Conservation (phyloP, 2,888 invertebrate species). For the Meghimatium bilineatum region DNA sequence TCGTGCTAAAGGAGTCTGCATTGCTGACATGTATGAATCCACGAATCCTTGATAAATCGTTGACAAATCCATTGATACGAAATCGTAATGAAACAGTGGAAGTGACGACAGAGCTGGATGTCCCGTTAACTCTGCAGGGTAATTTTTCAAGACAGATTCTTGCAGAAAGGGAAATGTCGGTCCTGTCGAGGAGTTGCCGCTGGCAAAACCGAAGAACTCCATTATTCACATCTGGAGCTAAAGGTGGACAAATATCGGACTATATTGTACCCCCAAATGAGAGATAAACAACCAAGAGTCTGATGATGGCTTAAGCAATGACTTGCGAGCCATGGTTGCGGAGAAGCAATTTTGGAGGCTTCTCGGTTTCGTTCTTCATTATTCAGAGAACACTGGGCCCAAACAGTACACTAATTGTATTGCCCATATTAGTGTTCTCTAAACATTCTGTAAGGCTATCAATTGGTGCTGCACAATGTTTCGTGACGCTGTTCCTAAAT, state of each 20-base stretch:
- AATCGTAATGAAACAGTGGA: neutral
- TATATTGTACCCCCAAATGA: neutral
- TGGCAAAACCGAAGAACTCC: conserved; percentile 35
- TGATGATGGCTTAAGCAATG: neutral
- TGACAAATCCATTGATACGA: neutral
- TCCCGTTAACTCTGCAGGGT: neutral
- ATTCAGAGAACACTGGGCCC: neutral
- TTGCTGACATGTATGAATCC: neutral
- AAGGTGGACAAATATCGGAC: neutral
- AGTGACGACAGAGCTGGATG: neutral
- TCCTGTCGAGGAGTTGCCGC: neutral
- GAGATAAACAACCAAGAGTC: neutral
- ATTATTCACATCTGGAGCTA: neutral
- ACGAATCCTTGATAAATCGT: neutral
- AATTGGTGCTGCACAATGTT: conserved; percentile 14
- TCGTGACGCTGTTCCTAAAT: neutral
- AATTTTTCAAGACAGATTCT: conserved; percentile 27
- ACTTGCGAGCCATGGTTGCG: neutral
- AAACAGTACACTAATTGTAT: neutral
- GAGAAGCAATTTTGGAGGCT: neutral
- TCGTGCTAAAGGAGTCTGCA: conserved; percentile 9
- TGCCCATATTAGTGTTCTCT: neutral
- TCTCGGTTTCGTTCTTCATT: neutral
- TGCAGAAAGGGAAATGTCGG: conserved; percentile 18
- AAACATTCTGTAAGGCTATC: neutral